phyloP scores from a whole-genome alignment of 2,113 vertebrate genomes.

The Stercorarius parasiticus region DNA sequence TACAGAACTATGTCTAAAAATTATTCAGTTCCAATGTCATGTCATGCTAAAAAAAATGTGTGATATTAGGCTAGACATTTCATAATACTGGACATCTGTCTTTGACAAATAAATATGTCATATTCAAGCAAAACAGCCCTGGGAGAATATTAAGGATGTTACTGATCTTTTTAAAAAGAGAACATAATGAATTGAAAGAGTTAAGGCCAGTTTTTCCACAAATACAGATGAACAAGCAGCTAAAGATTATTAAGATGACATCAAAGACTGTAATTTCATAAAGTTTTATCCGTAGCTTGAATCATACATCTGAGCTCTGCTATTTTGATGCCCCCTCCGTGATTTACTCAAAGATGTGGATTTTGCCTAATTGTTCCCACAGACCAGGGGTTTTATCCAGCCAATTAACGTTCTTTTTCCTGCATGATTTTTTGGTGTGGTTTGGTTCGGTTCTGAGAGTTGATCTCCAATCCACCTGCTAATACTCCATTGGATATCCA shows the following conservation, averaged over 20 bases:
- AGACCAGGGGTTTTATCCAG: not conserved
- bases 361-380: not conserved
- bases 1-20: not conserved
- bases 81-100: not conserved
- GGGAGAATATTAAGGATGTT: not conserved
- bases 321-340: not conserved
- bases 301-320: not conserved
- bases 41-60: not conserved
- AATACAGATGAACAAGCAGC: not conserved
- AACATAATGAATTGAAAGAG: not conserved
- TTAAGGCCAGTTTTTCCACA: not conserved
- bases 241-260: not conserved
- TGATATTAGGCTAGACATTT: not conserved
- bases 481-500: not conserved
- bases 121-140: not conserved
- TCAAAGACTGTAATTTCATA: not conserved
- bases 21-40: not conserved
- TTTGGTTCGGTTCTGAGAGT: not conserved
- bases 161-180: not conserved
- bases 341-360: not conserved
- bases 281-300: not conserved
- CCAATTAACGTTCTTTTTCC: not conserved
- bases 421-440: not conserved
- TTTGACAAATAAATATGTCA: conserved; percentile 16
- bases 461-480: not conserved